Percentiles rank a stretch among this genome's conserved stretches.
Conservation (phyloP, 2,888 invertebrate genomes). For the Drosophila austrosaltans region DNA sequence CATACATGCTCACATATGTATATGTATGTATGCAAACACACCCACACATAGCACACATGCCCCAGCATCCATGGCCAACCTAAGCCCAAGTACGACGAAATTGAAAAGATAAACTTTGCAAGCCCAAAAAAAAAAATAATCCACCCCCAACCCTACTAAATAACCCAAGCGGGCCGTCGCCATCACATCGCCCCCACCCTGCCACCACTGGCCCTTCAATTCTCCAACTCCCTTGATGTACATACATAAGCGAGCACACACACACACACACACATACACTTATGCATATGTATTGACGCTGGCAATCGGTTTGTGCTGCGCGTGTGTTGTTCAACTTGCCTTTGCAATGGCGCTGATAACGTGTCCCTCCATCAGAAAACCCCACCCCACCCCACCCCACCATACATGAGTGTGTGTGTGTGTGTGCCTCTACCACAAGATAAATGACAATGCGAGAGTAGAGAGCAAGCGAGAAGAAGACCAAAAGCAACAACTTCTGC, state of each 20-base stretch:
- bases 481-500: conserved; percentile 52
- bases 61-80: conserved; percentile 50
- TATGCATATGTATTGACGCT: conserved; percentile 59
- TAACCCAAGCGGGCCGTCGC: conserved; percentile 26
- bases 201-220: too few relatives aligned
- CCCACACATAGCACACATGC: conserved; percentile 9
- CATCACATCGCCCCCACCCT: neutral
- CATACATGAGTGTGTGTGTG: conserved; percentile 6
- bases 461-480: conserved; percentile 45
- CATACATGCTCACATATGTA: conserved; percentile 14
- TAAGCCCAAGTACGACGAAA: conserved; percentile 56
- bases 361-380: conserved; percentile 33
- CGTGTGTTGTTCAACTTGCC: conserved; percentile 66
- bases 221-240: neutral
- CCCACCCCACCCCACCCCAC: conserved; percentile 19
- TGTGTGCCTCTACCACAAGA: conserved; percentile 62
- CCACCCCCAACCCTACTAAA: conserved; percentile 40
- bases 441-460: conserved; percentile 67
- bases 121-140: conserved; percentile 57
- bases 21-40: neutral
- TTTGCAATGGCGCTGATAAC: conserved; percentile 71
- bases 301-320: conserved; percentile 70
- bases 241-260: neutral
- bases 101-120: conserved; percentile 77
- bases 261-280: conserved; percentile 11